Evolutionary conservation across 2,797 vertebrate species (phyloP), one percentile per base, ranked within the genome.

Genomic region (Hoplostethus mediterraneus): DNA sequence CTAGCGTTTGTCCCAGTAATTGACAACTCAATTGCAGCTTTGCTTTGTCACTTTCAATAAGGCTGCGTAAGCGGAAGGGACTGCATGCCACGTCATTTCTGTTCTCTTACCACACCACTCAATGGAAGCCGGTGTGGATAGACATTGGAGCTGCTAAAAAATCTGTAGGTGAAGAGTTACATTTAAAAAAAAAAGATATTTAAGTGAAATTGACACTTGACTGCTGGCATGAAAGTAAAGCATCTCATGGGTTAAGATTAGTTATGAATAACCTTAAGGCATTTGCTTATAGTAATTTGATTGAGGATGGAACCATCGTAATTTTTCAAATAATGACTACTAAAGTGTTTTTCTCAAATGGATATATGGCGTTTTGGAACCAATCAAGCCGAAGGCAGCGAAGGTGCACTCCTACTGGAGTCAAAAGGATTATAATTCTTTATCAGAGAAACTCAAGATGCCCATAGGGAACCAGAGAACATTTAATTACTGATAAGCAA

Each of bases 401-500:
- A 17, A 40, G 40, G 40, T 33, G 30, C 49, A 11, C 30, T 25
- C 61, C 45, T 38, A 58, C 33, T 49, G 60, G 2, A 11, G 71
- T 70, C 42, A 63, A 69, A 71, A 57, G 58, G 65, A 13, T 63
- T 40, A 49, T 13, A 74, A 65, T 71, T 77, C 64, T 66, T 87
- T 89, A 93, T 88, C 87, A 67, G 80, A 72, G 89, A 61, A 91
- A 91, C 77, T 64, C 6, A 49, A 92, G 84, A 88, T 38, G 63
- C 79, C 87, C 86, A n/a, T 6, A 2, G 86, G 90, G 84, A 73
- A 58, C 47, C 0, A 13, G 53, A 63, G 74, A 73, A 85, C 61
- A 53, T 86, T 91, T 92, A 90, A 92, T 93, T 90, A 91, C 91
- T 71, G 85, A 89, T 89, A 89, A 89, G 87, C 63, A 76, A 85